Conservation (phyloP, 1,140 invertebrate species). For the Temnothorax curvispinosus region DNA sequence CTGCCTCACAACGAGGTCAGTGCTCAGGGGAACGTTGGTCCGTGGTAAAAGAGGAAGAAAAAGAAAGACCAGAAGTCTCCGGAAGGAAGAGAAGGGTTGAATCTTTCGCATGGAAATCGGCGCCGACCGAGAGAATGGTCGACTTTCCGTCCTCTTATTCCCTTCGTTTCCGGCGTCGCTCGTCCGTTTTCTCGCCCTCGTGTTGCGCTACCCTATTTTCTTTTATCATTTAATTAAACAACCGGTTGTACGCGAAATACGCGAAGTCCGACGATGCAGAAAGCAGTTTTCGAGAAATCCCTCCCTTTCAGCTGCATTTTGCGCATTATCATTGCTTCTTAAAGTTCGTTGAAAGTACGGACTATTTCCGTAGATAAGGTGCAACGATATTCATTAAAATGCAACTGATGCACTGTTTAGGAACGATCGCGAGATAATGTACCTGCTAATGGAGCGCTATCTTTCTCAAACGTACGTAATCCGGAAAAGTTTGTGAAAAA, state of each 20-base stretch:
- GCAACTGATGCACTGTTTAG: background rate
- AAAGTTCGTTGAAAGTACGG: background rate
- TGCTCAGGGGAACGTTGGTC: constrained; percentile 10
- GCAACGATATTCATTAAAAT: constrained; percentile 21
- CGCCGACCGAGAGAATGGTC: background rate
- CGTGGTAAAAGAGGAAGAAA: background rate
- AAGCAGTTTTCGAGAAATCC: background rate
- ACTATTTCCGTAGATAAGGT: constrained; percentile 31
- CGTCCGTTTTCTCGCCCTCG: background rate
- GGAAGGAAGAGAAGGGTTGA: background rate
- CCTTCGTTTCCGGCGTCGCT: background rate
- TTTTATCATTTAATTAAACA: constrained; percentile 61
- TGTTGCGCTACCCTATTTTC: background rate
- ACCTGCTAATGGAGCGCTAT: background rate
- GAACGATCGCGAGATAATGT: background rate
- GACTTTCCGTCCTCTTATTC: constrained; percentile 19
- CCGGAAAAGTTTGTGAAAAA: background rate
- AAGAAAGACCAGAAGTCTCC: background rate
- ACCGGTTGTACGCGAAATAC: constrained; percentile 14
- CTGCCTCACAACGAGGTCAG: constrained; percentile 31
- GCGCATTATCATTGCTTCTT: constrained; percentile 4
- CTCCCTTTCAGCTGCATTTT: background rate
- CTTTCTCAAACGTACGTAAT: background rate
- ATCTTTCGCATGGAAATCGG: constrained; percentile 35
- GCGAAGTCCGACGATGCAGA: background rate